phyloP scores from a whole-genome alignment of 2,113 vertebrate genomes.

The Tautogolabrus adspersus region DNA sequence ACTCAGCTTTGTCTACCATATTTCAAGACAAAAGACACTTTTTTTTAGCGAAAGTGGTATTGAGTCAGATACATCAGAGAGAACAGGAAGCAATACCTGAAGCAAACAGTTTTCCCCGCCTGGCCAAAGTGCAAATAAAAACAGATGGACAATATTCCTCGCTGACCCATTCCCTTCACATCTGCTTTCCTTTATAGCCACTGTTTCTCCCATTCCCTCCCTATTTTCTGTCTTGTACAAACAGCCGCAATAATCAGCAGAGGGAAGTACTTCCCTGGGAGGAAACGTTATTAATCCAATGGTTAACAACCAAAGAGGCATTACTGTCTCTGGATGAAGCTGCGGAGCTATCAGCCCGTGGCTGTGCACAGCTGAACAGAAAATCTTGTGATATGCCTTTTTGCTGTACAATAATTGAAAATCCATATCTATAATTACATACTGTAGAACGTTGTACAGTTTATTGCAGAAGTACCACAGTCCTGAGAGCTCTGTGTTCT shows the following conservation, averaged over 20 bases:
- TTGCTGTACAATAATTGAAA: constrained; percentile 68
- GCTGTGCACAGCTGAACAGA: constrained; percentile 45
- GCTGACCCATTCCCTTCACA: constrained; percentile 7
- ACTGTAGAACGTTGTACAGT: constrained; percentile 36
- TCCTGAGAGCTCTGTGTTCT: constrained; percentile 1
- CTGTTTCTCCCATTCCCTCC: constrained; percentile 3
- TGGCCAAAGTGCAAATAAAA: constrained; percentile 14
- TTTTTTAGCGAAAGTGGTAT: not conserved
- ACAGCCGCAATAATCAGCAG: constrained; percentile 7
- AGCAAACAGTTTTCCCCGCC: not conserved
- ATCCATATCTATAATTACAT: constrained; percentile 72
- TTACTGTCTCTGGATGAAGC: constrained; percentile 42
- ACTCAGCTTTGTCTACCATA: not conserved
- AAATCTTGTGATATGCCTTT: constrained; percentile 60
- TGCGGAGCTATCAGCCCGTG: constrained; percentile 15
- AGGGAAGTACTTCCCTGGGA: constrained; percentile 38
- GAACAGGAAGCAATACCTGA: not conserved
- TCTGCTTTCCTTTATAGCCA: constrained; percentile 19
- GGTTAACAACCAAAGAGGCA: constrained; percentile 51
- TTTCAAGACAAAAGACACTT: not conserved
- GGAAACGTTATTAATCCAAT: constrained; percentile 45
- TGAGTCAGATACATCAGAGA: not conserved
- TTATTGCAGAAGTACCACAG: constrained; percentile 31
- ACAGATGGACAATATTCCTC: not conserved
- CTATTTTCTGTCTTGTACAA: not conserved